These are phyloP conservation scores for Siderastrea radians DNA, from an alignment of 92 coral and sea anemone genomes.

Conservation along the genomic window DNA sequence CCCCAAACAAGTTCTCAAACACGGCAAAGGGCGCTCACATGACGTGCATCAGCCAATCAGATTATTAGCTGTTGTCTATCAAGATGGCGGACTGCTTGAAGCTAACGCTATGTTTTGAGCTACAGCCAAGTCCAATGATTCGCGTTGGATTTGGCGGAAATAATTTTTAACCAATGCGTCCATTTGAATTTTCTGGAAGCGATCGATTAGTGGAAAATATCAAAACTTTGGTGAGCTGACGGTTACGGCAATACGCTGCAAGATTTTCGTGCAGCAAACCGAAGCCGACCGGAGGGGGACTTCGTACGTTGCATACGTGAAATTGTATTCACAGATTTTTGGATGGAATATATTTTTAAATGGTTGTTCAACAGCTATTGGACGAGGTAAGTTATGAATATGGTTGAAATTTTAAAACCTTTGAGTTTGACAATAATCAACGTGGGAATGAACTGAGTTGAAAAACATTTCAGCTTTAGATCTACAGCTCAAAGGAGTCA, in stretches of 20 bases:
- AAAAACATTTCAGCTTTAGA: neutral
- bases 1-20: neutral
- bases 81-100: constrained; percentile 98
- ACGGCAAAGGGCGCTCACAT: constrained; percentile 61
- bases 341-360: constrained; percentile 49
- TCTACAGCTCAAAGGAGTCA: neutral
- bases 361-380: constrained; percentile 97
- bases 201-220: neutral
- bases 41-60: constrained; percentile 76
- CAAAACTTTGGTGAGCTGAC: constrained; percentile 25
- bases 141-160: constrained; percentile 12
- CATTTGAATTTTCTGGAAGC: constrained; percentile 4
- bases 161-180: constrained; percentile 44
- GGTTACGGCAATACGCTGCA: neutral
- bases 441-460: neutral
- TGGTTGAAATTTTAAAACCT: neutral
- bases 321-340: constrained; percentile 42
- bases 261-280: constrained; percentile 14
- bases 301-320: neutral
- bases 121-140: constrained; percentile 63
- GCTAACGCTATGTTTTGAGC: constrained; percentile 49
- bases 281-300: neutral
- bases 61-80: constrained; percentile 43
- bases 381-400: constrained; percentile 87
- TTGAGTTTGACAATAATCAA: neutral